Evolutionary conservation across 2,888 invertebrate species (phyloP), one percentile per base, ranked within the genome.

Genomic region (Spisula subtruncata): DNA sequence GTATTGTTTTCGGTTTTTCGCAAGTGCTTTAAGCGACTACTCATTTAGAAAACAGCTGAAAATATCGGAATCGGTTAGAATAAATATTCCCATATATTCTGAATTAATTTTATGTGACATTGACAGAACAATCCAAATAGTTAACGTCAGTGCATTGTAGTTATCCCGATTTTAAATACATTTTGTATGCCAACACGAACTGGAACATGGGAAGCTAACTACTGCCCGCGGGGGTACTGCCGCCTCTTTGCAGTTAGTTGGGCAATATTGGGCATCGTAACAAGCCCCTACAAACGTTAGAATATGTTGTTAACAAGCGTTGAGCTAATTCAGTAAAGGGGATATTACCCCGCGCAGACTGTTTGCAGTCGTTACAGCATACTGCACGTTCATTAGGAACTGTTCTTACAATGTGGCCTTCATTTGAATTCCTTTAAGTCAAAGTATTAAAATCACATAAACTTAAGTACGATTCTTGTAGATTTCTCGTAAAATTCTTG

Each of bases 371-470:
- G 25, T 66, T 66, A 66, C 25, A 25, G 60, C 60, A 66, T n/a
- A 25, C 60, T 66, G 60, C 60, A 25, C 6, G 60, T 25, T 66
- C 60, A 66, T 66, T 66, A 66, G 60, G 25, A 25, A 66, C n/a
- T 25, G 25, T 66, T 66, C 60, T 4, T 66, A 0, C 60, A 66
- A 66, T 66, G 25, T 66, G 60, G 60, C n/a, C 60, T 66, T 66
- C 60, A 66, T 66, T 66, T 66, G n/a, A 66, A 66, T 66, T 66
- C 25, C 60, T 66, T 66, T n/a, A 66, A 66, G 60, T 66, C 60
- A 0, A 10, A 66, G 25, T 66, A 66, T 66, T 66, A 66, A 66
- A 66, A 66, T 25, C 60, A 25, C 60, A 66, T 66, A 66, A 66
- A 66, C 60, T 25, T 66, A 66, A 66, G 60, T 66, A 66, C 60